These are phyloP conservation scores for Steromphala cineraria DNA, from an alignment of 2,888 invertebrate genomes.

Conservation along the genomic window DNA sequence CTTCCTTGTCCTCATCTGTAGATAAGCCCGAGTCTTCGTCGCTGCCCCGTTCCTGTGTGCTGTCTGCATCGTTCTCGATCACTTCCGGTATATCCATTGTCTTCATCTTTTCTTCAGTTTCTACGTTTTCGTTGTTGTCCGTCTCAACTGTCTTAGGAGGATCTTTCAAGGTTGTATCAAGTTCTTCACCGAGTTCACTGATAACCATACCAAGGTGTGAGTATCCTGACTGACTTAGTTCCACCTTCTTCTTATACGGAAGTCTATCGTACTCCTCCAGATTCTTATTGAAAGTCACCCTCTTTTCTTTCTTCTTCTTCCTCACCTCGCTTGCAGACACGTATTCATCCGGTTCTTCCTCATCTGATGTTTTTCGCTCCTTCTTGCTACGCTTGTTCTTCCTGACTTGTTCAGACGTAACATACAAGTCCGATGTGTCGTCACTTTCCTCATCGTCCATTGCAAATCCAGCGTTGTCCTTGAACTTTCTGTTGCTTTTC, in stretches of 20 bases:
- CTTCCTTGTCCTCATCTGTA: background rate
- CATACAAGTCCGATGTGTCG: background rate
- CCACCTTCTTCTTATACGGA: background rate
- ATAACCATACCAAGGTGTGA: background rate
- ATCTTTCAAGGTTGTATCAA: background rate
- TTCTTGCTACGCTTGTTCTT: background rate
- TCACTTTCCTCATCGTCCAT: conserved; percentile 1
- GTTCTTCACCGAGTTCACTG: background rate
- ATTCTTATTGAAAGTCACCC: background rate
- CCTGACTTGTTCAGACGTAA: conserved; percentile 2
- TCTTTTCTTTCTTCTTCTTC: conserved; percentile 22
- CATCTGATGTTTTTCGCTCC: background rate
- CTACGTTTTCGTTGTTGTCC: background rate
- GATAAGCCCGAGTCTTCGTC: conserved; percentile 3
- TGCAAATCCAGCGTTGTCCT: background rate
- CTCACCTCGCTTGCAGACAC: conserved; percentile 7
- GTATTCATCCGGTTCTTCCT: background rate
- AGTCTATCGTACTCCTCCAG: conserved; percentile 6
- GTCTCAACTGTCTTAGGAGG: background rate
- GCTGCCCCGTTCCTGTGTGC: background rate
- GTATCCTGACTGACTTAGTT: background rate
- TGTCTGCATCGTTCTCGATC: background rate
- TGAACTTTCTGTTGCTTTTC: background rate
- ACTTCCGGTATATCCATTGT: too few species aligned
- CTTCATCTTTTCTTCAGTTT: background rate